Evolutionary conservation across 2,888 invertebrate species (phyloP), one percentile per base, ranked within the genome.

Genomic region (Neuroscelio doddi): DNA sequence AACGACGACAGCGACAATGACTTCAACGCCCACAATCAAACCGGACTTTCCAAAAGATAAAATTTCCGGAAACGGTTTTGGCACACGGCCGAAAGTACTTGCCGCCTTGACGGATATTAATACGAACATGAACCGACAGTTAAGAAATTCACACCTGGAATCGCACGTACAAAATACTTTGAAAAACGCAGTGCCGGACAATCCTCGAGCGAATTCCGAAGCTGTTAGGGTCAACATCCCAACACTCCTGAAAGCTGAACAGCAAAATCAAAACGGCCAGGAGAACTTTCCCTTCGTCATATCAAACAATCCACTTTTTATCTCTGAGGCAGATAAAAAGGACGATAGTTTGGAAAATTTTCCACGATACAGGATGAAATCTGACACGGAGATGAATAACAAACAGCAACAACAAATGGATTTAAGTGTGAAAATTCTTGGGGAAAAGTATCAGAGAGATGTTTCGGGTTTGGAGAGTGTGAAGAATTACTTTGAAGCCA

Each of bases 221-320:
- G 72, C 80, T 0, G 72, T 80, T 1, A 71, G 79, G 15, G 72
- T 78, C 15, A 82, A 79, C 14, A 70, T 81, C 1, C 80, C 79
- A 17, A 76, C 68, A 14, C 77, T 76, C 17, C 76, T 78, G 0
- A 80, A 80, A 41, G 75, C 10, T 80, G n/a, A n/a, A n/a, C n/a
- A 81, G 21, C 71, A 75, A 5, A 78, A 75, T 26, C 76, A 80
- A 44, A 77, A 80, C 29, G 75, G 76, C 1, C 80, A 82, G 44
- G 81, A 82, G 0, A 70, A 69, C 21, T 81, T 75, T 46, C 82
- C 84, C 0, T 82, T 79, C 27, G 78, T 82, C 1, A 81, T 82
- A 64, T 81, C 83, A 0, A 83, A 77, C 46, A 83, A 84, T 69
- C 82, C 84, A 0, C 41, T 84, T 7, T 83, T 83, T 51, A 73